Percentiles rank a stretch among this genome's conserved stretches.
These are phyloP conservation scores for Phortica okadai DNA, from an alignment of 2,888 invertebrate genomes.

Conservation along the genomic window DNA sequence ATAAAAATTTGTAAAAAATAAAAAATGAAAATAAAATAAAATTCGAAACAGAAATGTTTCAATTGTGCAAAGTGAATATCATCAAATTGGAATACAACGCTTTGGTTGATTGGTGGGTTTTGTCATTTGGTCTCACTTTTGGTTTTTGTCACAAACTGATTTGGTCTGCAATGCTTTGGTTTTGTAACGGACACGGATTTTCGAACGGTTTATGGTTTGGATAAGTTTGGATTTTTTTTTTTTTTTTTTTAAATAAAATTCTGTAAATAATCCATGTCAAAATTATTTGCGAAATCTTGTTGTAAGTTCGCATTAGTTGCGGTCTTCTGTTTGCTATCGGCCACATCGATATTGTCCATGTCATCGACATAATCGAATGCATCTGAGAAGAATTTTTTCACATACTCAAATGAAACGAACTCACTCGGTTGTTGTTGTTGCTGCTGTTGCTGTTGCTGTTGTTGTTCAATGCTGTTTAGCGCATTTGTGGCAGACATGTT, in stretches of 20 bases:
- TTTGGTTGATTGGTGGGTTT: slow-evolving; percentile 14
- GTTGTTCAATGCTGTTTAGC: slow-evolving; percentile 34
- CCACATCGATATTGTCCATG: slow-evolving; percentile 1
- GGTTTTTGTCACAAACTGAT: not conserved
- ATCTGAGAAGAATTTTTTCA: slow-evolving; percentile 75
- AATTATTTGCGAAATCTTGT: slow-evolving; percentile 63
- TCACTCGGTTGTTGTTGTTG: slow-evolving; percentile 60
- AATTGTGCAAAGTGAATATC: not conserved
- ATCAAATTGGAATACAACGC: slow-evolving; percentile 23
- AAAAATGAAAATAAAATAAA: not conserved
- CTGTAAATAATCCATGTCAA: slow-evolving; percentile 75
- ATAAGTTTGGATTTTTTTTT: not conserved
- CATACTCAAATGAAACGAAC: slow-evolving; percentile 76
- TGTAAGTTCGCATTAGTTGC: slow-evolving; percentile 44
- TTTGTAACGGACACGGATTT: not conserved
- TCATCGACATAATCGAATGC: slow-evolving; percentile 61
- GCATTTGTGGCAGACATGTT: slow-evolving; percentile 38
- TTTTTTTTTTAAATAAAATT: slow-evolving; percentile 62
- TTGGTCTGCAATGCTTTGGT: not conserved
- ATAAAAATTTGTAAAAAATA: not conserved
- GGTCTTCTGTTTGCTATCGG: slow-evolving; percentile 12
- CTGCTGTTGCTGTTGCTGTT: slow-evolving; percentile 21
- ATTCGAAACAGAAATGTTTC: not conserved
- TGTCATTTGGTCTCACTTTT: not conserved
- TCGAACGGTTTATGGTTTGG: not conserved